Conservation (phyloP, 1,140 invertebrate species). For the Heliconius hewitsoni region DNA sequence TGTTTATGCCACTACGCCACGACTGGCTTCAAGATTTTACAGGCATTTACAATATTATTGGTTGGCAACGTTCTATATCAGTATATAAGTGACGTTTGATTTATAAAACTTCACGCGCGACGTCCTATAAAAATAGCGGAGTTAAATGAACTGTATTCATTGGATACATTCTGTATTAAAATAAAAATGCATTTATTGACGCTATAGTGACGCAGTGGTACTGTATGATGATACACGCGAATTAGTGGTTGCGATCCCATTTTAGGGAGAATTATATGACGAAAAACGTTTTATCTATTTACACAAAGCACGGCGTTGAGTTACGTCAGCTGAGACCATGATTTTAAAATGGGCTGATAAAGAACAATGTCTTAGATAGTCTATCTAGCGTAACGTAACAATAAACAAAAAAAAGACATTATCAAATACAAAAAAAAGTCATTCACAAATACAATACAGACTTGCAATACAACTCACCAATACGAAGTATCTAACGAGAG, state of each 20-base stretch:
- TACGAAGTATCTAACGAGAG: not conserved
- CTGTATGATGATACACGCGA: not conserved
- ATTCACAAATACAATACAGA: not conserved
- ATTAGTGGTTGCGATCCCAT: not conserved
- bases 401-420: not conserved
- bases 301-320: not conserved
- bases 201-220: not conserved
- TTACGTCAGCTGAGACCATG: not conserved
- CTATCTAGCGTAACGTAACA: not conserved
- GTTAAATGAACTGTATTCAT: conserved; percentile 9
- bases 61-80: not conserved
- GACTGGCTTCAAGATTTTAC: not conserved
- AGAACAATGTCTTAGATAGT: too few relatives aligned
- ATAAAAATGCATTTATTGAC: not conserved
- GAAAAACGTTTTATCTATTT: not conserved
- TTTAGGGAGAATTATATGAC: not conserved
- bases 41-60: not conserved
- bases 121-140: conserved; percentile 3
- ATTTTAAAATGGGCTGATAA: not conserved
- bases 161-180: not conserved
- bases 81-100: not conserved
- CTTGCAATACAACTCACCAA: conserved; percentile 5
- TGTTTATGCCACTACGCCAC: too few relatives aligned
- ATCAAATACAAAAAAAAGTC: not conserved
- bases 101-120: conserved; percentile 5